A percentile compares a stretch with the other conserved stretches of the same genome.
Conservation (phyloP, 1,140 invertebrate genomes). For the Chelonus insularis region DNA sequence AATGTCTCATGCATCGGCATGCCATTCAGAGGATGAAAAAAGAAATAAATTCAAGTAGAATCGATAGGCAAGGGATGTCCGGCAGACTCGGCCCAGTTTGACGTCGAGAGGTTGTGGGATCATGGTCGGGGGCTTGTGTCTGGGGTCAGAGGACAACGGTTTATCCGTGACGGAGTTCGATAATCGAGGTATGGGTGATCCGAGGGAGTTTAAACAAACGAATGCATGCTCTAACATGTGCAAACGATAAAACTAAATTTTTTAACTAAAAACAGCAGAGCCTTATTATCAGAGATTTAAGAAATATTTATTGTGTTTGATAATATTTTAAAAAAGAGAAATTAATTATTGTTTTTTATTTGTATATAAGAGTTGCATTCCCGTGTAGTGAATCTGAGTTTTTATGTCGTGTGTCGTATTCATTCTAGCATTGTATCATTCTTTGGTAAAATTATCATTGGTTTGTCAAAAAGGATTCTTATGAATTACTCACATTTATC, state of each 20-base stretch:
- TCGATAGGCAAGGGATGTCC: slow-evolving; percentile 20
- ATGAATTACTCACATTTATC: too few species aligned
- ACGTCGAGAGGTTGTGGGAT: slow-evolving; percentile 14
- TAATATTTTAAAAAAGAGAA: slow-evolving; percentile 40
- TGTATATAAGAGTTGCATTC: slow-evolving; percentile 49
- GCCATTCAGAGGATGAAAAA: slow-evolving; percentile 49
- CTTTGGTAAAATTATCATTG: too few species aligned
- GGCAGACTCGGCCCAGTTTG: slow-evolving; percentile 52
- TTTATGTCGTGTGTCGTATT: neutral
- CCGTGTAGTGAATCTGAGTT: slow-evolving; percentile 35
- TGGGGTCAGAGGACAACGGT: slow-evolving; percentile 1
- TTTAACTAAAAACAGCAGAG: slow-evolving; percentile 61
- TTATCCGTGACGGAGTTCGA: slow-evolving; percentile 10
- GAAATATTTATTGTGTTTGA: slow-evolving; percentile 54
- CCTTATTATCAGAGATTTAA: slow-evolving; percentile 57
- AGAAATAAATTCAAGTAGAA: slow-evolving; percentile 18
- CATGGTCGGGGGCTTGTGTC: slow-evolving; percentile 13
- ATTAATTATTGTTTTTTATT: slow-evolving; percentile 42
- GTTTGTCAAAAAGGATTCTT: too few species aligned
- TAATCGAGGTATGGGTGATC: slow-evolving; percentile 36
- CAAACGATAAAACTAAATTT: slow-evolving; percentile 61
- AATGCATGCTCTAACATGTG: slow-evolving; percentile 62
- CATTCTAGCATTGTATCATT: too few species aligned
- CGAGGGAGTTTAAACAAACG: slow-evolving; percentile 55
- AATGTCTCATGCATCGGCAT: slow-evolving; percentile 55